These are phyloP conservation scores for Drosophila pseudoananassae DNA, from an alignment of 1,140 invertebrate species.

Conservation along the genomic window DNA sequence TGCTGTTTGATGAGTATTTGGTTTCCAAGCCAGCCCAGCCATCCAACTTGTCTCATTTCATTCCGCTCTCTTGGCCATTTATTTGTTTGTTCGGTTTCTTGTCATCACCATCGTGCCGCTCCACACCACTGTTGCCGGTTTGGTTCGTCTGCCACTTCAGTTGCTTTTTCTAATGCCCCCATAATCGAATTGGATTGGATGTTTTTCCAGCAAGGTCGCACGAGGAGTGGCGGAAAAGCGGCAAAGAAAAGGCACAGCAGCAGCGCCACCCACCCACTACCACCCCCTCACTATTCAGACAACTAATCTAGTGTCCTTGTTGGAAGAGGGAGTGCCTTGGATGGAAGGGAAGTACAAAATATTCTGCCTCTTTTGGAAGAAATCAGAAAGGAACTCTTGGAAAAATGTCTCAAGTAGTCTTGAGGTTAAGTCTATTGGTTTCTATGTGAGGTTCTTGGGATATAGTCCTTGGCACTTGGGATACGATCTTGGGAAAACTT, in stretches of 20 bases:
- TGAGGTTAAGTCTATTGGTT: no score
- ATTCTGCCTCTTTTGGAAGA: neutral
- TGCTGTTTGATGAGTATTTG: slow-evolving; percentile 44
- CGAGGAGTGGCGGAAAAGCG: no score
- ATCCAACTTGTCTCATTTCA: slow-evolving; percentile 23
- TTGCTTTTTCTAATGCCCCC: neutral
- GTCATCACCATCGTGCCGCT: no score
- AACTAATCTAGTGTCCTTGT: slow-evolving; percentile 6
- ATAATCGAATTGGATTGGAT: slow-evolving; percentile 48
- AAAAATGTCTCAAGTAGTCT: no score
- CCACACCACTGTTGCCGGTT: neutral
- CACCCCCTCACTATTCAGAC: neutral
- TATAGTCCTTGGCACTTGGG: no score
- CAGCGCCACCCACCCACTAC: neutral
- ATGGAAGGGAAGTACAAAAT: neutral
- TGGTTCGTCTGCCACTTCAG: neutral
- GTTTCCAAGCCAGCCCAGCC: slow-evolving; percentile 22
- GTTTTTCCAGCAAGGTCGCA: slow-evolving; percentile 33
- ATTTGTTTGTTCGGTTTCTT: slow-evolving; percentile 19
- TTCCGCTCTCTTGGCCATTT: slow-evolving; percentile 49
- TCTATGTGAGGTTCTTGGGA: no score
- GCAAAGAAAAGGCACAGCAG: slow-evolving; percentile 12
- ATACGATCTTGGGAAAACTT: no score
- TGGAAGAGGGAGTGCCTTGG: neutral
- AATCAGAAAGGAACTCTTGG: neutral